A percentile compares a stretch with the other conserved stretches of the same genome.
Evolutionary conservation across 2,113 vertebrate species (phyloP).

Genomic region (Cettia cetti): DNA sequence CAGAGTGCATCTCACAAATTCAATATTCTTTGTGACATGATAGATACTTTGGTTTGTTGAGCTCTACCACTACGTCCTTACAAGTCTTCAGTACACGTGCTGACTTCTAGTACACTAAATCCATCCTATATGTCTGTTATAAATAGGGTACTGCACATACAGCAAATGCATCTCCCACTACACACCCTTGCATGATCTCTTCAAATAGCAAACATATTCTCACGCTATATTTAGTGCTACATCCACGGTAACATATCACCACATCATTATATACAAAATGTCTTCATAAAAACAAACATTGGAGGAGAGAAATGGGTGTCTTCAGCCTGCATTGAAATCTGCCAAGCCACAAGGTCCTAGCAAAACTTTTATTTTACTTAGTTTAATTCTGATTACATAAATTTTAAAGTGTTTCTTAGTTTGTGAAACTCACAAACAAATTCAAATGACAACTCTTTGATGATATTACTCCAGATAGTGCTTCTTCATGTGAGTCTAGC

Average conservation of each 20-base stretch:
- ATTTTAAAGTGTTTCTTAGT: neutral
- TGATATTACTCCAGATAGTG: neutral
- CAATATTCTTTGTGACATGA: neutral
- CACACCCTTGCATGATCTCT: slow-evolving; percentile 29
- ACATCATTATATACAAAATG: slow-evolving; percentile 44
- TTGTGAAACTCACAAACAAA: neutral
- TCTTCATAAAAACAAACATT: slow-evolving; percentile 31
- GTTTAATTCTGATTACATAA: neutral
- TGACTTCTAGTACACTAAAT: slow-evolving; percentile 56
- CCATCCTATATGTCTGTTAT: slow-evolving; percentile 59
- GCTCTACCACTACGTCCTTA: neutral
- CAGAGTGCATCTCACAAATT: neutral
- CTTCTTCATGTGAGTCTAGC: neutral
- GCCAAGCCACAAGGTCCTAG: neutral
- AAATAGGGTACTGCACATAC: slow-evolving; percentile 58
- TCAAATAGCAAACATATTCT: slow-evolving; percentile 56
- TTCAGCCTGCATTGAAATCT: neutral
- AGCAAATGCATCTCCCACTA: slow-evolving; percentile 12
- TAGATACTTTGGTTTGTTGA: neutral
- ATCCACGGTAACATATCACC: slow-evolving; percentile 52
- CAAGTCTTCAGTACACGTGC: slow-evolving; percentile 4
- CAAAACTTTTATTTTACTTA: neutral
- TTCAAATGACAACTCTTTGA: neutral
- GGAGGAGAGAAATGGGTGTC: neutral
- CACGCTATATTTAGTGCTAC: slow-evolving; percentile 60